Percentiles rank a stretch among this genome's conserved stretches.
Evolutionary conservation across 2,113 vertebrate species (phyloP).

Genomic region (Phalacrocorax pelagicus): DNA sequence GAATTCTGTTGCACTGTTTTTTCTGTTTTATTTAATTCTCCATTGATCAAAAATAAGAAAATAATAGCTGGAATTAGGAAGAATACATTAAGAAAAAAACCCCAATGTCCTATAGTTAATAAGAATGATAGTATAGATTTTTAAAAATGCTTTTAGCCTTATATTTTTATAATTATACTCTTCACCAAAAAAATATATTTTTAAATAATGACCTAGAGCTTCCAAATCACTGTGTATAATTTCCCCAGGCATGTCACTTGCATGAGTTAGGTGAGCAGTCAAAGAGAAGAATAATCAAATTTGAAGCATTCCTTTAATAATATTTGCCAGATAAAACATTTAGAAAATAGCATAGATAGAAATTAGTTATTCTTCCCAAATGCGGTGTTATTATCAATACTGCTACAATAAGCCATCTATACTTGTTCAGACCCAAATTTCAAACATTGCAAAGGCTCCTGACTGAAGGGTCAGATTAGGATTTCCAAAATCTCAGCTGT

Average conservation of each 20-base stretch:
- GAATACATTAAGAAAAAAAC: background rate
- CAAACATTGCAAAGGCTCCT: background rate
- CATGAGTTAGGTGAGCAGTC: constrained; percentile 32
- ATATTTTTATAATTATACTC: constrained; percentile 9
- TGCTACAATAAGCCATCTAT: constrained; percentile 50
- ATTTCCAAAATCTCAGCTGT: background rate
- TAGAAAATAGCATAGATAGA: constrained; percentile 44
- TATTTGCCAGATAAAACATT: constrained; percentile 57
- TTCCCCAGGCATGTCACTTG: constrained; percentile 26
- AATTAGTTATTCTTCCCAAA: background rate
- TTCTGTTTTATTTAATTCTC: background rate
- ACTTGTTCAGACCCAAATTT: background rate
- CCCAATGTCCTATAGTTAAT: background rate
- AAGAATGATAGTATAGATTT: background rate
- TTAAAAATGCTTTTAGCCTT: background rate
- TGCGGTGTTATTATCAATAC: constrained; percentile 3
- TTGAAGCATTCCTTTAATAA: constrained; percentile 68
- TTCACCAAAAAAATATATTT: constrained; percentile 41
- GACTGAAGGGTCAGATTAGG: background rate
- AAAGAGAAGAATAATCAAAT: constrained; percentile 60
- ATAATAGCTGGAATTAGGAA: background rate
- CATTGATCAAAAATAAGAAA: background rate
- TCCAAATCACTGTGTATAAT: constrained; percentile 22
- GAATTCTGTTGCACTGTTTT: background rate
- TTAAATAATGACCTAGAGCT: constrained; percentile 60